A percentile compares a stretch with the other conserved stretches of the same genome.
Conservation (phyloP, 2,888 invertebrate species). For the Tridacna crocea region DNA sequence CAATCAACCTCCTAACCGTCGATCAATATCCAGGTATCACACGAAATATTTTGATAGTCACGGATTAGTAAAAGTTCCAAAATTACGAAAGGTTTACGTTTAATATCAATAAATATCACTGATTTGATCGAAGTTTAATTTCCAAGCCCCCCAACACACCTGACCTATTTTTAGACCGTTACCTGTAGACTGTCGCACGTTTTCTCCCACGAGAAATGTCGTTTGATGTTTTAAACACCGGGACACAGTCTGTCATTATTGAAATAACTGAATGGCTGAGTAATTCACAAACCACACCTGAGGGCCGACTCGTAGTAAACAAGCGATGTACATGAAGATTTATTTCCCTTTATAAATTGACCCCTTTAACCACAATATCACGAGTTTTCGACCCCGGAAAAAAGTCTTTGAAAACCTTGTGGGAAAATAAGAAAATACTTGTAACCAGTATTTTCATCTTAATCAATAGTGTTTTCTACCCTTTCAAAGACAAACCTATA, state of each 20-base stretch:
- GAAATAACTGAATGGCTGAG: slow-evolving; percentile 90
- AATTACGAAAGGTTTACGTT: slow-evolving; percentile 1
- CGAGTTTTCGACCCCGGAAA: too few species aligned
- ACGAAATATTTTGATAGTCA: slow-evolving; percentile 11
- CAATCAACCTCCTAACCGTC: neutral
- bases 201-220: slow-evolving; percentile 39
- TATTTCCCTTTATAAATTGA: neutral
- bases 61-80: slow-evolving; percentile 11
- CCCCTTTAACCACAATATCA: neutral
- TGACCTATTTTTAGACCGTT: slow-evolving; percentile 55
- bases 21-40: neutral
- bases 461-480: neutral
- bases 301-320: slow-evolving; percentile 32
- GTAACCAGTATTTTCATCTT: neutral
- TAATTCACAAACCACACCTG: slow-evolving; percentile 87
- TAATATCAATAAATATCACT: slow-evolving; percentile 2
- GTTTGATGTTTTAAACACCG: slow-evolving; percentile 22
- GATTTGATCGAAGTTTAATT: slow-evolving; percentile 13
- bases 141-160: slow-evolving; percentile 47
- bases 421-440: neutral
- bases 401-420: too few species aligned
- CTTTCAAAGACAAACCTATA: neutral
- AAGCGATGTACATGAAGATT: slow-evolving; percentile 12
- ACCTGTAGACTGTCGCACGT: slow-evolving; percentile 60
- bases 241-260: slow-evolving; percentile 62